phyloP scores from a whole-genome alignment of 2,888 invertebrate species.

The Odontocolon sp. region DNA sequence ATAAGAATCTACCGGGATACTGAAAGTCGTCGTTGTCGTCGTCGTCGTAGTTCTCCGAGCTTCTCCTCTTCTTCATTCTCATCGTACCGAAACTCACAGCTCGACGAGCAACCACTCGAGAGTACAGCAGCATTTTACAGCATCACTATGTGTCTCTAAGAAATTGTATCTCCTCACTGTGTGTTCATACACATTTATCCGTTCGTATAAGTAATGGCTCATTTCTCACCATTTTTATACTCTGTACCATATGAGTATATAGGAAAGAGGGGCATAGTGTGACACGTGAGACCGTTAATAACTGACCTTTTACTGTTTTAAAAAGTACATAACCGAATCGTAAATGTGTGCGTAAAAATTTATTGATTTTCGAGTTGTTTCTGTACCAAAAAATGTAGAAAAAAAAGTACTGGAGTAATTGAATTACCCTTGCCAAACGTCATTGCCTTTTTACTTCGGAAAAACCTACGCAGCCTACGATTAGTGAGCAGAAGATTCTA shows the following conservation, averaged over 20 bases:
- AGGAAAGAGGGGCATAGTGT: too few relatives aligned
- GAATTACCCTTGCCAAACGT: too few relatives aligned
- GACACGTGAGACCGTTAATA: too few relatives aligned
- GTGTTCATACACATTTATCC: slow-evolving; percentile 45
- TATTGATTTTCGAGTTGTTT: too few relatives aligned
- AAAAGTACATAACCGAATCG: too few relatives aligned
- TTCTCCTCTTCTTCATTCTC: neutral
- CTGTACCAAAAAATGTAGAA: too few relatives aligned
- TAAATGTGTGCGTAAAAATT: too few relatives aligned
- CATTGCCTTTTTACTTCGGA: too few relatives aligned
- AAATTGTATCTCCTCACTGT: slow-evolving; percentile 30
- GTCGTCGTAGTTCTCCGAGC: neutral
- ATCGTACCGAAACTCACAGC: slow-evolving; percentile 37
- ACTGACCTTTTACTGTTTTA: too few relatives aligned
- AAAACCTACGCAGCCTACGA: too few relatives aligned
- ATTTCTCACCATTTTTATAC: slow-evolving; percentile 1
- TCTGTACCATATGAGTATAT: neutral
- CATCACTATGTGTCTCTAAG: slow-evolving; percentile 43
- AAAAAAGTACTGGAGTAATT: too few relatives aligned
- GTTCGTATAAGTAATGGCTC: slow-evolving; percentile 33
- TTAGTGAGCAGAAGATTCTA: too few relatives aligned
- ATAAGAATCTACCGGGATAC: slow-evolving; percentile 55
- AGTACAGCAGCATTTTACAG: slow-evolving; percentile 49
- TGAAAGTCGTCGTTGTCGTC: slow-evolving; percentile 38
- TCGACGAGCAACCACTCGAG: slow-evolving; percentile 43